These are phyloP conservation scores for Arrhopalites spinosus DNA, from an alignment of 2,888 invertebrate species.

Conservation along the genomic window DNA sequence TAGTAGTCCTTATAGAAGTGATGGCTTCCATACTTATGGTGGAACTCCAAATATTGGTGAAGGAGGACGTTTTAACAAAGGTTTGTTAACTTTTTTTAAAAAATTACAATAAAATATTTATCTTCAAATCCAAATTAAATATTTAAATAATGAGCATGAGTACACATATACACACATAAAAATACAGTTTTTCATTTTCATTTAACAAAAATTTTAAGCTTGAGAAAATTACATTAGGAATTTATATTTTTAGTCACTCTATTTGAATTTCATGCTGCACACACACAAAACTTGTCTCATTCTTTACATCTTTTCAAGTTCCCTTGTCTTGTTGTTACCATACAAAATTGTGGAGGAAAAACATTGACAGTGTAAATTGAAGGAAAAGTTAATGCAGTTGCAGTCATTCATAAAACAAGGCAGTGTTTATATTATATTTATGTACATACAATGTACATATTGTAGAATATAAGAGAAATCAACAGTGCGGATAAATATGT, in stretches of 20 bases:
- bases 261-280: constrained; percentile 23
- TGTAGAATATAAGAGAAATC: background rate
- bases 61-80: constrained; percentile 31
- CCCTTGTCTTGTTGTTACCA: background rate
- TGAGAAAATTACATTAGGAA: too few species aligned
- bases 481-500: background rate
- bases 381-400: background rate
- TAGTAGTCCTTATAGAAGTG: constrained; percentile 82
- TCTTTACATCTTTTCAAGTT: background rate
- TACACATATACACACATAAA: too few species aligned
- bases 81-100: constrained; percentile 28
- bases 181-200: too few species aligned
- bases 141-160: too few species aligned
- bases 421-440: background rate
- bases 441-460: background rate
- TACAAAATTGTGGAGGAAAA: too few species aligned
- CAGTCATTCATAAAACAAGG: background rate
- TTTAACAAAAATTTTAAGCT: too few species aligned
- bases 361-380: background rate
- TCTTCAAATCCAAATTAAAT: too few species aligned
- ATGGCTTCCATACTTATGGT: constrained; percentile 50
- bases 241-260: background rate
- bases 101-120: background rate
- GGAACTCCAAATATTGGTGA: constrained; percentile 33
- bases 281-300: constrained; percentile 6